phyloP scores from a whole-genome alignment of 2,888 invertebrate genomes.

The Ganaspis brasiliensis region DNA sequence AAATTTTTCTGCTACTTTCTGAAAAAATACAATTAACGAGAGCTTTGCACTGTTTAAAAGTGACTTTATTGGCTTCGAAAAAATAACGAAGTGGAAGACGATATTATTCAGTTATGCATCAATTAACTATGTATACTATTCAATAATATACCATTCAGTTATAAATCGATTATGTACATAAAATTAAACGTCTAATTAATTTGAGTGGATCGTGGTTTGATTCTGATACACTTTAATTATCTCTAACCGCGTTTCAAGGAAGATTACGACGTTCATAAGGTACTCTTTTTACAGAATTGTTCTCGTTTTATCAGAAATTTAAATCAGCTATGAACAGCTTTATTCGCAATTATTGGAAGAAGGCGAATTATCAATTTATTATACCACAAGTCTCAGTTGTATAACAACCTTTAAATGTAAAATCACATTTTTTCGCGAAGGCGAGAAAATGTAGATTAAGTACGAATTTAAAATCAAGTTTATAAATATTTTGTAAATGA shows the following conservation, averaged over 20 bases:
- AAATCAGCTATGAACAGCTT: not conserved
- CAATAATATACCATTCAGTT: conserved; percentile 27
- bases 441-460: not conserved
- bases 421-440: conserved; percentile 15
- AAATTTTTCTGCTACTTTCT: not conserved
- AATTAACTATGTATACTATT: not conserved
- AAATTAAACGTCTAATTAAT: conserved; percentile 13
- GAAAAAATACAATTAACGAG: not conserved
- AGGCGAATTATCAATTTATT: conserved; percentile 19
- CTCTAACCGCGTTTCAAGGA: conserved; percentile 3
- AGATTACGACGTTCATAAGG: not conserved
- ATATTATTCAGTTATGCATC: conserved; percentile 15
- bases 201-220: not conserved
- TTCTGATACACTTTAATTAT: conserved; percentile 20
- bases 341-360: not conserved
- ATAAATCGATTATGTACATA: conserved; percentile 13
- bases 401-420: conserved; percentile 12
- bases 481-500: not conserved
- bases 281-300: conserved; percentile 3
- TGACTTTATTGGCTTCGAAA: conserved; percentile 1
- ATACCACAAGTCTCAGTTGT: not conserved
- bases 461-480: not conserved
- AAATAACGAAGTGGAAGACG: conserved; percentile 38
- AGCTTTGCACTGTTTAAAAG: not conserved
- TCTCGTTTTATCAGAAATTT: not conserved